Conservation (phyloP, 2,113 vertebrate species). For the Etheostoma cragini region DNA sequence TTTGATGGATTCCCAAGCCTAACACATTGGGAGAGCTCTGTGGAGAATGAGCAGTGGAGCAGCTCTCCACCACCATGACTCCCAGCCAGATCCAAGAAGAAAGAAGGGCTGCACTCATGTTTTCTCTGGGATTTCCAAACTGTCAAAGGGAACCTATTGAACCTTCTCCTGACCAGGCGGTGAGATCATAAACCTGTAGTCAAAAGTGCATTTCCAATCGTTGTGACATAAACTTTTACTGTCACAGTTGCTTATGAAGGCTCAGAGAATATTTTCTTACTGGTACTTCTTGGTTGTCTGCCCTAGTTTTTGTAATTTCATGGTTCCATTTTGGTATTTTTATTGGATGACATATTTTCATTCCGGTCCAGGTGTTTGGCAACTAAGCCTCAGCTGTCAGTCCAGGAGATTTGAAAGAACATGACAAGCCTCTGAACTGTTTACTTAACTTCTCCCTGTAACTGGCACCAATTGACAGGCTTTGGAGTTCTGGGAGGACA, state of each 20-base stretch:
- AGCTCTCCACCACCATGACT: conserved; percentile 7
- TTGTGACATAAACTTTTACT: conserved; percentile 40
- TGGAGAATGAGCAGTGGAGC: conserved; percentile 19
- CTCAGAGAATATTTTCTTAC: conserved; percentile 35
- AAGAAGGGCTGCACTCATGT: conserved; percentile 45
- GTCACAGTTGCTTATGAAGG: conserved; percentile 38
- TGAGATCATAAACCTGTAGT: conserved; percentile 50
- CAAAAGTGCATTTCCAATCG: conserved; percentile 27
- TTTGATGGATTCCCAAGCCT: conserved; percentile 18
- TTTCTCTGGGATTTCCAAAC: conserved; percentile 36
- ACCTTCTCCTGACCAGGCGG: conserved; percentile 35
- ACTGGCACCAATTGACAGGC: conserved; percentile 43
- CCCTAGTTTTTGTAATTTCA: conserved; percentile 28
- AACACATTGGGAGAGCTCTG: conserved; percentile 13
- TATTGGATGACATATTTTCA: conserved; percentile 54
- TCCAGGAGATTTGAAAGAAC: conserved; percentile 27
- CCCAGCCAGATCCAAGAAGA: conserved; percentile 37
- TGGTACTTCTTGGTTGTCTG: conserved; percentile 42
- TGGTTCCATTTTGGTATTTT: conserved; percentile 55
- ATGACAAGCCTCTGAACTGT: conserved; percentile 47
- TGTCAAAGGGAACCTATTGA: conserved; percentile 25
- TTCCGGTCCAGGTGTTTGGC: conserved; percentile 49
- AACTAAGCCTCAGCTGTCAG: conserved; percentile 33
- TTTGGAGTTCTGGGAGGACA: conserved; percentile 24
- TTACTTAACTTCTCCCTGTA: conserved; percentile 56